Conservation (phyloP, 2,888 invertebrate genomes). For the Ectropis crepuscularia region DNA sequence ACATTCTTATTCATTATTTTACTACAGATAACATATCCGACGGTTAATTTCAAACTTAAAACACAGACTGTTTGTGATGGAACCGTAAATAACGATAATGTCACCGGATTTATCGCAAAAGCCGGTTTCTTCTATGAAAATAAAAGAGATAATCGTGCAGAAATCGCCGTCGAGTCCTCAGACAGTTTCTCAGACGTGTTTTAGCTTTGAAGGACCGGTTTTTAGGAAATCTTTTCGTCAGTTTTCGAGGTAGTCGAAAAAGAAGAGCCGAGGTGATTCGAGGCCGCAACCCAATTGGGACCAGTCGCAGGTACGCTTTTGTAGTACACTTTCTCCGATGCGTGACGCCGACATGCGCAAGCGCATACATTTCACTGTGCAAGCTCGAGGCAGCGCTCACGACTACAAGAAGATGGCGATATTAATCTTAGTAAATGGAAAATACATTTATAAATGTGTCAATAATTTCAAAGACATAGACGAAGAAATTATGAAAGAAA, state of each 20-base stretch:
- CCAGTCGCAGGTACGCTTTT: constrained; percentile 75
- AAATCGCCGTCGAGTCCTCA: constrained; percentile 42
- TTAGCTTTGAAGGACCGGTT: constrained; percentile 49
- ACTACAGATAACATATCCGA: constrained; percentile 20
- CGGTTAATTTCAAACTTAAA: constrained; percentile 37
- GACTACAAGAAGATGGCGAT: constrained; percentile 32
- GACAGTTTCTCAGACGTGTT: constrained; percentile 36
- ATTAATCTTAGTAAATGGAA: constrained; percentile 1
- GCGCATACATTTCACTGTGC: constrained; percentile 68
- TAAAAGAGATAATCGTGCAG: constrained; percentile 48
- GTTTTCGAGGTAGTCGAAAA: constrained; percentile 49
- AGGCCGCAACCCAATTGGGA: constrained; percentile 81
- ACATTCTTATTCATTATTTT: constrained; percentile 24
- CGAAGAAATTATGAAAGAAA: too few relatives aligned
- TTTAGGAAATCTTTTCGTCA: constrained; percentile 49
- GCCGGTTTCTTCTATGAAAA: constrained; percentile 42
- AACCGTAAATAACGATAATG: constrained; percentile 37
- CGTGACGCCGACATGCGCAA: constrained; percentile 69
- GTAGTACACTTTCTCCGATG: constrained; percentile 82
- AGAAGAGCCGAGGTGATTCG: constrained; percentile 74
- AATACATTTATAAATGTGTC: constrained; percentile 8
- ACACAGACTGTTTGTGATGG: constrained; percentile 24
- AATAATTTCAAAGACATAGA: too few relatives aligned
- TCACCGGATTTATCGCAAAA: constrained; percentile 40
- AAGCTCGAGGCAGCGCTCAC: constrained; percentile 41